Evolutionary conservation across 2,888 invertebrate genomes (phyloP).

Genomic region (Synanthedon tipuliformis): DNA sequence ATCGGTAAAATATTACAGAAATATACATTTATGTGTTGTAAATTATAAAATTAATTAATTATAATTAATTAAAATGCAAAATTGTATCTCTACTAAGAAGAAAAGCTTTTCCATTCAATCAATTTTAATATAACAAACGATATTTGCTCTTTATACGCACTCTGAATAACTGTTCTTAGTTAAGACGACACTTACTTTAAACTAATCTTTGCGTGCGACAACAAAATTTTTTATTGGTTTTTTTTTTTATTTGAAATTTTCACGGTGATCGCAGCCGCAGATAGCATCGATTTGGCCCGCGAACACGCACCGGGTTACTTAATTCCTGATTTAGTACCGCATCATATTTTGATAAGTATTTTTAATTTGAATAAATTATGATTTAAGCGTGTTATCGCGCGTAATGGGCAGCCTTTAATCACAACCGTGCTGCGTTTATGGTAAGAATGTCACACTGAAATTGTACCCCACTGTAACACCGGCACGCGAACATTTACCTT

Average conservation of each 20-base stretch:
- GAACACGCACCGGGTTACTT: conserved; percentile 63
- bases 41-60: too few species aligned
- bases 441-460: conserved; percentile 30
- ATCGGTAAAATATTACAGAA: too few species aligned
- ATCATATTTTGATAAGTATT: conserved; percentile 70
- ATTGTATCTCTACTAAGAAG: too few species aligned
- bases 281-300: conserved; percentile 49
- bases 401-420: conserved; percentile 52
- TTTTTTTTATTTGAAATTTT: conserved; percentile 51
- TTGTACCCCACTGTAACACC: conserved; percentile 2
- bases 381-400: conserved; percentile 61
- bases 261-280: conserved; percentile 52
- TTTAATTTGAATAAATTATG: conserved; percentile 72
- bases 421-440: conserved; percentile 42
- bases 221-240: conserved; percentile 20
- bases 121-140: too few species aligned
- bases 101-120: too few species aligned
- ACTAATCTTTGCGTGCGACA: conserved; percentile 58
- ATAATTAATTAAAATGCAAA: too few species aligned
- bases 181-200: conserved; percentile 23
- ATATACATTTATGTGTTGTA: too few species aligned
- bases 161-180: background rate
- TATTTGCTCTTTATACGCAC: background rate
- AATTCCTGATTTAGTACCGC: conserved; percentile 67
- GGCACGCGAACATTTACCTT: background rate